phyloP scores from a whole-genome alignment of 2,888 invertebrate genomes.

The Volucella bombylans region DNA sequence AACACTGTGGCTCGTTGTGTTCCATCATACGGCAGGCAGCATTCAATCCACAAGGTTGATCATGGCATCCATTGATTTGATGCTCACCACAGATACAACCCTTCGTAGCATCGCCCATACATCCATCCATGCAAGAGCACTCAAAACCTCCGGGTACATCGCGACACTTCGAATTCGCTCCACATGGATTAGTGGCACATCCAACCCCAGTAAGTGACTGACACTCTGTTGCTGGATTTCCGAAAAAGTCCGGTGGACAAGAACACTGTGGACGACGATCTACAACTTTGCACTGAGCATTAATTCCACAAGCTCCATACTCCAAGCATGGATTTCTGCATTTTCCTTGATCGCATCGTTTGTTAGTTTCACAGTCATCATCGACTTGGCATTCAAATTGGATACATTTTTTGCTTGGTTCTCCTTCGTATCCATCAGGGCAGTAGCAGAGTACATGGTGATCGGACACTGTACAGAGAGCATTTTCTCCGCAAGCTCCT shows the following conservation, averaged over 20 bases:
- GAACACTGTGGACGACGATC: slow-evolving; percentile 90
- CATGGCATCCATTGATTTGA: slow-evolving; percentile 88
- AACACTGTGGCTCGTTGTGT: slow-evolving; percentile 89
- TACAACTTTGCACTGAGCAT: slow-evolving; percentile 92
- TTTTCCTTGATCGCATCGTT: slow-evolving; percentile 88
- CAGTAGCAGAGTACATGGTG: slow-evolving; percentile 94
- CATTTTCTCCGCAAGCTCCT: slow-evolving; percentile 90
- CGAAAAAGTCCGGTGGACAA: slow-evolving; percentile 89
- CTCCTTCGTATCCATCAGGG: slow-evolving; percentile 92
- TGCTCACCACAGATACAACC: slow-evolving; percentile 90
- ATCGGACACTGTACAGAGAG: slow-evolving; percentile 90
- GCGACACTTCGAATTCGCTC: slow-evolving; percentile 91
- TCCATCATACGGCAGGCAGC: slow-evolving; percentile 90
- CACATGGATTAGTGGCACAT: slow-evolving; percentile 92
- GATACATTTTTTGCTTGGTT: slow-evolving; percentile 89
- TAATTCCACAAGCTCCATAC: slow-evolving; percentile 89
- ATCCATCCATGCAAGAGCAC: slow-evolving; percentile 91
- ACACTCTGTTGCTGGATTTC: slow-evolving; percentile 88
- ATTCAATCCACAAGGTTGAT: slow-evolving; percentile 90
- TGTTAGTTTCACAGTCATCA: slow-evolving; percentile 90
- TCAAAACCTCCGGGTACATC: slow-evolving; percentile 90
- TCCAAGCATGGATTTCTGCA: slow-evolving; percentile 93
- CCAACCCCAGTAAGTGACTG: slow-evolving; percentile 87
- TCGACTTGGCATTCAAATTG: slow-evolving; percentile 90
- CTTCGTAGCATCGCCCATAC: slow-evolving; percentile 90